Conservation (phyloP, 2,797 vertebrate genomes). For the Sciurus vulgaris region DNA sequence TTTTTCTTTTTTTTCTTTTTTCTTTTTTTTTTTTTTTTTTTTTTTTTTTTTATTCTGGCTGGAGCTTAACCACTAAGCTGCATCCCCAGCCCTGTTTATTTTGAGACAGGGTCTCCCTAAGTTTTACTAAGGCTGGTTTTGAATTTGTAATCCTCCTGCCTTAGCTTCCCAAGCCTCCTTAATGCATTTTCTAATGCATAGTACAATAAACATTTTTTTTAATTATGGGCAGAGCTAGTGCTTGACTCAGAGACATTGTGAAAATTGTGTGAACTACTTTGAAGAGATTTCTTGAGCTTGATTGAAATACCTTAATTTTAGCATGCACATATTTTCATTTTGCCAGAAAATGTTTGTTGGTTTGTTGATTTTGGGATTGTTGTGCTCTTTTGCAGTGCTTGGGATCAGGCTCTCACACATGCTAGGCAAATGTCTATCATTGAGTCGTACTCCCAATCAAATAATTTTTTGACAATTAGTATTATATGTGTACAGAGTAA, state of each 20-base stretch:
- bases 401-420: background rate
- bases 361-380: too few species aligned
- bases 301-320: constrained; percentile 60
- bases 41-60: too few species aligned
- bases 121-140: too few species aligned
- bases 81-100: too few species aligned
- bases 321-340: background rate
- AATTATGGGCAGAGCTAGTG: background rate
- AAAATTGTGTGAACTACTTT: constrained; percentile 30
- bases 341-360: background rate
- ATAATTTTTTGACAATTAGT: too few species aligned
- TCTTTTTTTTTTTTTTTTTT: too few species aligned
- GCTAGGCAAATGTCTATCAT: background rate
- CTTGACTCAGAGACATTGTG: background rate
- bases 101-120: too few species aligned
- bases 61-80: too few species aligned
- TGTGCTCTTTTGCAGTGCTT: background rate
- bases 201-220: background rate
- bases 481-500: too few species aligned
- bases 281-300: background rate
- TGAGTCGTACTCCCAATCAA: background rate
- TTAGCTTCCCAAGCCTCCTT: too few species aligned
- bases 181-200: constrained; percentile 16
- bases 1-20: too few species aligned
- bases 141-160: too few species aligned